Percentiles rank a stretch among this genome's conserved stretches.
These are phyloP conservation scores for Melipona beecheii DNA, from an alignment of 2,888 invertebrate species.

Conservation along the genomic window DNA sequence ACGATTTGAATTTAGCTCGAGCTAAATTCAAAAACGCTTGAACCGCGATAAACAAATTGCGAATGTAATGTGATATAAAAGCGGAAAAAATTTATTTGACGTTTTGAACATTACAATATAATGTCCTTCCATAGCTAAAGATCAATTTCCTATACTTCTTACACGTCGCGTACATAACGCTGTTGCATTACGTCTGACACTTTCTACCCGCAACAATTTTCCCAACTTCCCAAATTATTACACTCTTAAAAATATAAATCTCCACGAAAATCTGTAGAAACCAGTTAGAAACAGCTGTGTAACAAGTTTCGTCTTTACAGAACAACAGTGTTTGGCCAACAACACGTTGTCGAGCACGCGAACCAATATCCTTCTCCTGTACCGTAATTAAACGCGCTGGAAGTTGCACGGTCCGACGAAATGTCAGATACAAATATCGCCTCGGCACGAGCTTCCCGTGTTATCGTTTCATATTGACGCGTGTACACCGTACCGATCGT, in stretches of 20 bases:
- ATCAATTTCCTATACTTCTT: background rate
- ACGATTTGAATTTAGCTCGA: background rate
- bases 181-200: too few species aligned
- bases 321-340: background rate
- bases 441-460: constrained; percentile 41
- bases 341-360: background rate
- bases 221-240: too few species aligned
- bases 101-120: background rate
- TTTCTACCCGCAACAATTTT: too few species aligned
- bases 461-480: constrained; percentile 75
- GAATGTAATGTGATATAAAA: too few species aligned
- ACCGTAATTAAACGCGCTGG: constrained; percentile 27
- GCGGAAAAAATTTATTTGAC: fast-evolving
- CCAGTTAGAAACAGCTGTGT: background rate
- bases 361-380: background rate
- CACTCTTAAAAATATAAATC: background rate
- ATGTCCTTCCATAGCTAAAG: background rate
- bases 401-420: constrained; percentile 41
- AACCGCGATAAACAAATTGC: too few species aligned
- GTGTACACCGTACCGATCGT: constrained; percentile 63
- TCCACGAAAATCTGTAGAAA: background rate
- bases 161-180: fast-evolving
- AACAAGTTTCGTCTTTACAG: background rate
- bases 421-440: constrained; percentile 50
- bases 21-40: background rate